These are phyloP conservation scores for Pseudococcus longispinus DNA, from an alignment of 2,888 invertebrate genomes.

Conservation along the genomic window DNA sequence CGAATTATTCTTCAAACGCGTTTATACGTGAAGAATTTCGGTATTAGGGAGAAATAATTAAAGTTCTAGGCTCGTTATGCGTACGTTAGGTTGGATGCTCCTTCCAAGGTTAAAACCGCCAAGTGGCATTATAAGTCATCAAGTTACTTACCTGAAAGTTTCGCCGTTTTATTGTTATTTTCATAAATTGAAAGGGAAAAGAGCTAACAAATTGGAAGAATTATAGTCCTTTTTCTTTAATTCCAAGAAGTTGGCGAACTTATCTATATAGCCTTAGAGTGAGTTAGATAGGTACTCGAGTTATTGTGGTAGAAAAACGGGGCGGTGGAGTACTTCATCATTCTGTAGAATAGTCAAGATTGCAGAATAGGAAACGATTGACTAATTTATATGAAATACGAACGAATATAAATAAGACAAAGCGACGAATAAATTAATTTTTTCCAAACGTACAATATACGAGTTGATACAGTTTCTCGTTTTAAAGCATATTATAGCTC, in stretches of 20 bases:
- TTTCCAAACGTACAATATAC: background rate
- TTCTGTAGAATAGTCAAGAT: background rate
- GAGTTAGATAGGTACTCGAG: background rate
- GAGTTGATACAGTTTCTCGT: background rate
- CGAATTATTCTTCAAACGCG: constrained; percentile 4
- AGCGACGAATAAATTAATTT: background rate
- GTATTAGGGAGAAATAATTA: background rate
- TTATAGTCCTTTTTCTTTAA: background rate
- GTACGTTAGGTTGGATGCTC: background rate
- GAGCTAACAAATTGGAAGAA: background rate
- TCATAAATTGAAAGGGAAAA: background rate
- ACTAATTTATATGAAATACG: background rate
- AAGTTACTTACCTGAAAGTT: background rate
- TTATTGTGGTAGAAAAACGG: too few relatives aligned
- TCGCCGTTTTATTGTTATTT: too few relatives aligned
- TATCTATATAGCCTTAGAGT: too few relatives aligned
- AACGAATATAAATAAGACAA: constrained; percentile 1
- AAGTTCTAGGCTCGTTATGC: background rate
- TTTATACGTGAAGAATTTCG: background rate
- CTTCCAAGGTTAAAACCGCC: too few relatives aligned
- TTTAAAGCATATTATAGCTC: background rate
- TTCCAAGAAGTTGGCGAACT: background rate
- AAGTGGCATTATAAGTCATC: too few relatives aligned
- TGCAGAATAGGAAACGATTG: background rate
- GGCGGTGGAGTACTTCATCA: background rate